phyloP scores from a whole-genome alignment of 2,797 vertebrate species.

The Neopelma chrysocephalum region DNA sequence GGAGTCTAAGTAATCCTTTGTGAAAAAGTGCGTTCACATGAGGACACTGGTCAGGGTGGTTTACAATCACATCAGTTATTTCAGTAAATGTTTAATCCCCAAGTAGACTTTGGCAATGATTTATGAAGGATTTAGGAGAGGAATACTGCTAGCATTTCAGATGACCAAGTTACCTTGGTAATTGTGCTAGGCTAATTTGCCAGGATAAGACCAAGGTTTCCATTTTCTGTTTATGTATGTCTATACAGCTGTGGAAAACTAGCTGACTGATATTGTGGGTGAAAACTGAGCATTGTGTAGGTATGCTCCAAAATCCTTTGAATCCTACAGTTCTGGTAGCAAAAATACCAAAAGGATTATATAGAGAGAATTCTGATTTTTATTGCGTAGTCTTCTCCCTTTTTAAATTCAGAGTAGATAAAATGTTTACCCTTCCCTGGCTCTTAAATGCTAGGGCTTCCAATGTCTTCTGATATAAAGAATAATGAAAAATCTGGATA shows the following conservation, averaged over 20 bases:
- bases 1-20: not conserved
- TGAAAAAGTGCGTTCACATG: not conserved
- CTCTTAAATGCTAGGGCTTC: not conserved
- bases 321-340: not conserved
- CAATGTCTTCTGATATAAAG: not conserved
- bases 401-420: not conserved
- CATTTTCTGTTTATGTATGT: not conserved
- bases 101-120: not conserved
- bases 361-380: not conserved
- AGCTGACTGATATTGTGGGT: not conserved
- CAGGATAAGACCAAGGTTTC: not conserved
- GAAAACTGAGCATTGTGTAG: not conserved
- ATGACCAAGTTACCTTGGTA: not conserved
- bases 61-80: not conserved
- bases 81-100: conserved; percentile 10
- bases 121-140: not conserved
- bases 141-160: not conserved
- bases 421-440: not conserved
- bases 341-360: not conserved
- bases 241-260: not conserved
- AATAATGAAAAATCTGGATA: not conserved
- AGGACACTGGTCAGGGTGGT: not conserved
- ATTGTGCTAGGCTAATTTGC: not conserved
- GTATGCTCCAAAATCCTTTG: not conserved
- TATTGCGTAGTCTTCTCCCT: not conserved